phyloP scores from a whole-genome alignment of 2,797 vertebrate species.

The Tadarida brasiliensis region DNA sequence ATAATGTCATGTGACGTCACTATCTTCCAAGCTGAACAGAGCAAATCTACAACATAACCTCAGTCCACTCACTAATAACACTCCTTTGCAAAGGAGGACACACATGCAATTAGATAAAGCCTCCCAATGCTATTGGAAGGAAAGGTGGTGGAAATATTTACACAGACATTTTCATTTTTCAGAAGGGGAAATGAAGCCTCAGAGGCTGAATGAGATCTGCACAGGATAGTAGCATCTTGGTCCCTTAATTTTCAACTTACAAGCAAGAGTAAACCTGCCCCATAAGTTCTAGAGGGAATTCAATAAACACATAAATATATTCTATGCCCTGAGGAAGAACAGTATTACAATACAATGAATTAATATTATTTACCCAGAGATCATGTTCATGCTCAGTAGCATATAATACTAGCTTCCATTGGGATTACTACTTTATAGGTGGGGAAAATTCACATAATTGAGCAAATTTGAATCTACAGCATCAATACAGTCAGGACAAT shows the following conservation, averaged over 20 bases:
- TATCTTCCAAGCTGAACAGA: background rate
- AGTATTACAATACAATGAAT: background rate
- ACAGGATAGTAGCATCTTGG: background rate
- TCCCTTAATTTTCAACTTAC: background rate
- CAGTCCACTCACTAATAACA: background rate
- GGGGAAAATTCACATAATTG: background rate
- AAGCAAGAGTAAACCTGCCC: background rate
- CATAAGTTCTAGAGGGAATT: background rate
- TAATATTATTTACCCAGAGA: constrained; percentile 40
- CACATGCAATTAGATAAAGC: background rate
- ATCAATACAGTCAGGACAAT: background rate
- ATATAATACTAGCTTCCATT: background rate
- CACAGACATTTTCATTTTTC: background rate
- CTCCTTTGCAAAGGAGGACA: background rate
- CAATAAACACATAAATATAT: constrained; percentile 30
- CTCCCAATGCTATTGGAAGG: background rate
- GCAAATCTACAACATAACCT: background rate
- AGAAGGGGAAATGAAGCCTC: constrained; percentile 3
- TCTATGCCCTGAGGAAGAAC: background rate
- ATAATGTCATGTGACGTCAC: background rate
- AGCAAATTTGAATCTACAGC: background rate
- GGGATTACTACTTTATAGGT: background rate
- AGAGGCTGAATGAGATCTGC: background rate
- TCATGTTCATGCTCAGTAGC: background rate
- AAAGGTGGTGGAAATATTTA: background rate